Evolutionary conservation across 2,888 invertebrate species (phyloP), one percentile per base, ranked within the genome.

Genomic region (Drosophila falleni): DNA sequence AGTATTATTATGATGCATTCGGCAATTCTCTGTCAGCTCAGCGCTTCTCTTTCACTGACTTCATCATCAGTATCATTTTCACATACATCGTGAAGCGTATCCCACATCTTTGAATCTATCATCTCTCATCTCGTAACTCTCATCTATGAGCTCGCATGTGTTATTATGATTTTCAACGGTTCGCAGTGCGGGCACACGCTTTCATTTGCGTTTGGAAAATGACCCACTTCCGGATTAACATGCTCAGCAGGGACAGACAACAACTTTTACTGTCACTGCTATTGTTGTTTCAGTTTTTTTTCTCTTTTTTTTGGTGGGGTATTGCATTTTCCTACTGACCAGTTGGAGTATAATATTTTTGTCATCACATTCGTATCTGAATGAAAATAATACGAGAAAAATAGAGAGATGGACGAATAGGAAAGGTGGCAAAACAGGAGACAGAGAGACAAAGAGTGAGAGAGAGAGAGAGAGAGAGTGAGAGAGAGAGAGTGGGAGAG

Each of bases 151-250:
- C 31, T 70, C 62, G 73, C 77, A 82, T 78, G 78, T 67, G 74
- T 59, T 72, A 66, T 56, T 60, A 71, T 69, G 80, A 86, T 82
- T 88, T 80, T 80, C 71, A 72, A 75, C 69, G 87, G 62, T 69
- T 78, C 78, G 55, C 64, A 66, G 69, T 68, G 56, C 53, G 62
- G 55, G 60, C 70, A 54, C 71, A 71, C 80, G 84, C 84, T 84
- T 88, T 84, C 87, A 83, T 86, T 84, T 86, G 84, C 81, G 80
- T 86, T 88, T 56, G 84, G 87, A 88, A 84, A 84, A 84, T 83
- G 84, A 84, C 84, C 89, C 84, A 83, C 84, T 84, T 84, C 84
- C 84, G 84, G 87, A 84, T 84, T 84, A 84, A 78, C 80, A 86
- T 72, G 81, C 71, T 63, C 35, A 39, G 54, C 41, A 31, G 53